These are phyloP conservation scores for Catagonus wagneri DNA, from an alignment of 2,113 vertebrate genomes.

Conservation along the genomic window DNA sequence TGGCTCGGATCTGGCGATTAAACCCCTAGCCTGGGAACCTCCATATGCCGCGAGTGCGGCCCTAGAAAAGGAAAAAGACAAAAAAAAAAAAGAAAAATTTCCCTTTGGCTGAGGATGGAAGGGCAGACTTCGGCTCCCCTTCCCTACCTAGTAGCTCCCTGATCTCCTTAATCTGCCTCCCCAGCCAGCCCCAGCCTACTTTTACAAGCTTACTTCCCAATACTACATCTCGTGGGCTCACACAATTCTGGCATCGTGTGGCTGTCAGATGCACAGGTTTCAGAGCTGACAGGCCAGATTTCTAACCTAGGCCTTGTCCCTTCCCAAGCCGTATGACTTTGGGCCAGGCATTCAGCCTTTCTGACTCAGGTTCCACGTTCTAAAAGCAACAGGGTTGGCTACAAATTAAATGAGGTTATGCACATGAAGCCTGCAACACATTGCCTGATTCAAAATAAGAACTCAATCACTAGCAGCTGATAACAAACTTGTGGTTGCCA, in stretches of 20 bases:
- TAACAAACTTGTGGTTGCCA: not conserved
- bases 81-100: too few species aligned
- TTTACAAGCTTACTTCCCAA: not conserved
- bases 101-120: not conserved
- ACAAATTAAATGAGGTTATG: not conserved
- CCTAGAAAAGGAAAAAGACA: too few species aligned
- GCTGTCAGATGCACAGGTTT: not conserved
- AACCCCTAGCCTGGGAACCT: too few species aligned
- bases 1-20: too few species aligned
- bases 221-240: too few species aligned
- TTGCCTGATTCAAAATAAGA: not conserved
- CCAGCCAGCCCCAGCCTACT: too few species aligned
- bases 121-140: not conserved
- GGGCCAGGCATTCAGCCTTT: not conserved
- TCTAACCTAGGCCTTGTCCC: not conserved
- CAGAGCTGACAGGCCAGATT: not conserved
- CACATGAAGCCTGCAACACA: not conserved
- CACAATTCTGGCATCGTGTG: accelerated
- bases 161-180: not conserved
- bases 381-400: not conserved
- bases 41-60: too few species aligned
- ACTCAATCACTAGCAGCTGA: not conserved
- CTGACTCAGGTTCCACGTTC: not conserved
- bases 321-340: not conserved
- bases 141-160: not conserved